Percentiles rank a stretch among this genome's conserved stretches.
These are phyloP conservation scores for Agapornis canus DNA, from an alignment of 2,797 vertebrate species.

Conservation along the genomic window DNA sequence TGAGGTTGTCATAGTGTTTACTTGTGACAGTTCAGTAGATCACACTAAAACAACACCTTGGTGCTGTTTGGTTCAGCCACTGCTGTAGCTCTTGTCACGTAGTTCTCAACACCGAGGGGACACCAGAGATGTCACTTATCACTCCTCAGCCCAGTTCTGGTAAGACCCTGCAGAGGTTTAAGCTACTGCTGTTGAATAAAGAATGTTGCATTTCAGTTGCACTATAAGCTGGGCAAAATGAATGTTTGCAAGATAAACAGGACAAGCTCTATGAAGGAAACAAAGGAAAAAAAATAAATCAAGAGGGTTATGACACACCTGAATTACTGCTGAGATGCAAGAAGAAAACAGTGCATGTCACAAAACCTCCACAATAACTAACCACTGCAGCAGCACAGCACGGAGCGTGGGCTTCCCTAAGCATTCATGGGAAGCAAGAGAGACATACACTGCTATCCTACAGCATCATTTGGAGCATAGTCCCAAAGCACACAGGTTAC, in stretches of 20 bases:
- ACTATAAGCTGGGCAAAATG: not conserved
- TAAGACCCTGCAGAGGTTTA: not conserved
- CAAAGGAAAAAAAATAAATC: not conserved
- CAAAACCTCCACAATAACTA: not conserved
- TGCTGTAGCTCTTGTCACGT: not conserved
- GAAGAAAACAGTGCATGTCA: not conserved
- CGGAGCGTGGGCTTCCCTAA: not conserved
- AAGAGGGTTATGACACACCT: not conserved
- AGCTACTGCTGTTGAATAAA: not conserved
- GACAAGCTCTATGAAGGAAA: not conserved
- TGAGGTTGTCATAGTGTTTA: fast-evolving
- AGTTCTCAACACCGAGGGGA: not conserved
- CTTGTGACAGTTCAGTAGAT: not conserved
- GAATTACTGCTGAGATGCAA: not conserved
- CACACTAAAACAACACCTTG: not conserved
- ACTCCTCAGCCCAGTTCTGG: not conserved
- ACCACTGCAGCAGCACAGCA: not conserved
- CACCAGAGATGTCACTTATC: not conserved
- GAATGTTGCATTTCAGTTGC: fast-evolving
- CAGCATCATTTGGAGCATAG: not conserved
- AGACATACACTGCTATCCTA: not conserved
- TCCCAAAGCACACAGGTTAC: not conserved
- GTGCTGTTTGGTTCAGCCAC: not conserved
- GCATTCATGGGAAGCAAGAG: not conserved
- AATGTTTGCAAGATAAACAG: not conserved